Percentiles rank a stretch among this genome's conserved stretches.
Conservation (phyloP, 2,113 vertebrate species). For the Engraulis encrasicolus region DNA sequence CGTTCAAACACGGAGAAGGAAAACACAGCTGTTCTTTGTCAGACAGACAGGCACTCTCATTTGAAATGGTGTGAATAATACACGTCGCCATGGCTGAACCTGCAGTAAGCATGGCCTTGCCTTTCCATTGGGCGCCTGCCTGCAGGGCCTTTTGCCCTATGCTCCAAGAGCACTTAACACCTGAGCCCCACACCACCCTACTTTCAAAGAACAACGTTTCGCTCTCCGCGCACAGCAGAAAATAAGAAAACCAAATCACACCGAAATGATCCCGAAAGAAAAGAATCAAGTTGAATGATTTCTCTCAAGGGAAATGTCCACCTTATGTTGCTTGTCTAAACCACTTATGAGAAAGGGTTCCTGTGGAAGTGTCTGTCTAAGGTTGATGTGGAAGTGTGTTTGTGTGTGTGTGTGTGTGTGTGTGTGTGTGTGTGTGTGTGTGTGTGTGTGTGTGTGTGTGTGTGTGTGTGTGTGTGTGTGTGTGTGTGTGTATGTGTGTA, state of each 20-base stretch:
- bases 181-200: neutral
- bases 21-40: slow-evolving; percentile 20
- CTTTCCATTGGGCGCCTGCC: neutral
- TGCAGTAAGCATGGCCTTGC: too few species aligned
- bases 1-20: slow-evolving; percentile 47
- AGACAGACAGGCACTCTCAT: neutral
- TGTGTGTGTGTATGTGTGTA: too few species aligned
- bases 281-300: neutral
- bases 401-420: too few species aligned
- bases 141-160: neutral
- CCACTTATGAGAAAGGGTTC: neutral
- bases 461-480: too few species aligned
- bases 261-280: neutral
- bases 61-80: slow-evolving; percentile 1
- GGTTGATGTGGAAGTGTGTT: neutral
- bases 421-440: too few species aligned
- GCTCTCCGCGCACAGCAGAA: neutral
- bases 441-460: too few species aligned
- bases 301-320: neutral
- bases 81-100: neutral
- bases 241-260: slow-evolving; percentile 4
- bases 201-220: neutral
- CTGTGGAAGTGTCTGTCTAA: neutral
- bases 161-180: neutral
- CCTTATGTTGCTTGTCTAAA: neutral